These are phyloP conservation scores for Rhabdornis inornatus DNA, from an alignment of 2,113 vertebrate genomes.

Conservation along the genomic window DNA sequence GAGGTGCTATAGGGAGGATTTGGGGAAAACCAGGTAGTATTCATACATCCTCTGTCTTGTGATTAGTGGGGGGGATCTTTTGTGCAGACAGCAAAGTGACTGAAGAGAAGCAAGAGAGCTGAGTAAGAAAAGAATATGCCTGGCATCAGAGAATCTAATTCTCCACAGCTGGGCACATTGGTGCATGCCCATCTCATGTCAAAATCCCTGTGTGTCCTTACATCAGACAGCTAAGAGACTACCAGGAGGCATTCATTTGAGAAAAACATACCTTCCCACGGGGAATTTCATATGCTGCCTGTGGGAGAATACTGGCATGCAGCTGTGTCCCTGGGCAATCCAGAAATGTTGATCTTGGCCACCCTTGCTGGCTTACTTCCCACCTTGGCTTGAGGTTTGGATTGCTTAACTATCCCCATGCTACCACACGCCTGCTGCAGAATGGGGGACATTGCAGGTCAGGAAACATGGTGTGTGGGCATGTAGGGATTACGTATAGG, in stretches of 20 bases:
- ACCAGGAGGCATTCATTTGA: background rate
- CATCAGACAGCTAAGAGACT: background rate
- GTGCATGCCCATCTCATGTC: background rate
- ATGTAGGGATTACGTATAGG: background rate
- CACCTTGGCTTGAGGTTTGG: background rate
- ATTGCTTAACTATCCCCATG: background rate
- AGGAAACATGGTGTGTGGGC: rapidly evolving
- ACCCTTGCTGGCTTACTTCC: background rate
- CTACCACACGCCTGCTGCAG: background rate
- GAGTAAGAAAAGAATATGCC: background rate
- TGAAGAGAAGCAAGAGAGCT: background rate
- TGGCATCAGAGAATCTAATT: background rate
- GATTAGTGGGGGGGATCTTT: background rate
- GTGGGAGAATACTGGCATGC: background rate
- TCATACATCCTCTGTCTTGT: background rate
- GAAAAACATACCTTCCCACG: background rate
- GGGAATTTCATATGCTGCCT: background rate
- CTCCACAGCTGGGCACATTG: background rate
- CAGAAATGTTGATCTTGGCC: background rate
- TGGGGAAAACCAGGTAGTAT: background rate
- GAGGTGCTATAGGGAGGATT: background rate
- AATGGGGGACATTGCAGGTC: background rate
- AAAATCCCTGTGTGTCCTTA: background rate
- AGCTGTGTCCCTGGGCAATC: background rate
- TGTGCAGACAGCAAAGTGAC: background rate